Base-by-base conservation (phyloP, 2,113 vertebrate genomes). In the Scophthalmus maximus region DNA sequence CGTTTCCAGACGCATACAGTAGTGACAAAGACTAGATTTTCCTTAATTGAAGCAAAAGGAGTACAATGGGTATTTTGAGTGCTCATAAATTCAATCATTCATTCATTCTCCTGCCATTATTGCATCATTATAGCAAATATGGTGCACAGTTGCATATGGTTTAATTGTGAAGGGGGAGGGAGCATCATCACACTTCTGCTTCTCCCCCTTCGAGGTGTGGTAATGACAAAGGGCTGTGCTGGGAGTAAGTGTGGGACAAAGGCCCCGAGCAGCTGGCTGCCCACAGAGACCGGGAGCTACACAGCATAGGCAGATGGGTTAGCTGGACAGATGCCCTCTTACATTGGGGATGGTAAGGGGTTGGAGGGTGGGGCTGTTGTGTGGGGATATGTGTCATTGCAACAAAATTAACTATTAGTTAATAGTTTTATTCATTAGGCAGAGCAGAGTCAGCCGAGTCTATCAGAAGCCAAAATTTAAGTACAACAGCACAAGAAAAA, bases 201-300 rank as follows among this genome's bases (percentile, higher is more conserved):
- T 14, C 73, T 59, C 74, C 85, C 75, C 85, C 81, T 11, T 55
- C 17, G 1, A 67, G 79, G 52, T 59, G 68, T 55, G 53, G 44
- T 64, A 34, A 81, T 81, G 82, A 93, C 93, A 94, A 93, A 92
- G 85, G 74, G 76, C 68, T 62, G 29, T 34, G 25, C 60, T 84
- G 70, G 78, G 84, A 76, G 62, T 77, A 85, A 79, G 81, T 49
- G 50, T 17, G 68, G 80, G 81, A 93, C 92, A 93, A 92, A 92
- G 85, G 72, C 68, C 55, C 58, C 14, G 80, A 86, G 85, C 90
- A 91, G 89, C 90, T 93, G 91, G 80, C 79, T 81, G 72, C 78
- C 74, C 72, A 56, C 61, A 83, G 68, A 87, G 77, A 84, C 73
- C 23, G 71, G 63, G 75, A 87, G 70, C 50, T 66, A 66, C 71